These are phyloP conservation scores for Eristalis arbustorum DNA, from an alignment of 2,888 invertebrate species.

Conservation along the genomic window DNA sequence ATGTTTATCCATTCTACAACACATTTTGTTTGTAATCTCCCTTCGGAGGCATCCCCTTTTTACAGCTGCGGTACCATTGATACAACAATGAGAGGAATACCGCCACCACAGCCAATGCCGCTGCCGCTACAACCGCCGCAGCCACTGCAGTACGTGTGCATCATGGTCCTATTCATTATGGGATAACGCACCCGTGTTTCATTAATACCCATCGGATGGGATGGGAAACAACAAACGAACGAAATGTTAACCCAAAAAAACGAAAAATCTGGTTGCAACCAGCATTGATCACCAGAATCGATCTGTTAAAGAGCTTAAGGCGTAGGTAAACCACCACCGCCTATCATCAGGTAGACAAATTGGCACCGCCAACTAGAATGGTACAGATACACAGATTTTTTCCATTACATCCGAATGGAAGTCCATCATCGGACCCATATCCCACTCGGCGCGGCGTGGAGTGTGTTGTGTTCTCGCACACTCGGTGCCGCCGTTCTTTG, in stretches of 20 bases:
- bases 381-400: background rate
- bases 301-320: constrained; percentile 43
- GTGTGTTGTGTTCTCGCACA: background rate
- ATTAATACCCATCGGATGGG: constrained; percentile 44
- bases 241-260: constrained; percentile 42
- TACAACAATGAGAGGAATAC: constrained; percentile 50
- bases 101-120: background rate
- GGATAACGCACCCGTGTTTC: constrained; percentile 68
- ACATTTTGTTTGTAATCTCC: constrained; percentile 56
- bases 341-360: constrained; percentile 63
- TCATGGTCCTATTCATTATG: constrained; percentile 64
- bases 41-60: constrained; percentile 34
- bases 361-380: constrained; percentile 50
- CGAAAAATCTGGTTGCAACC: constrained; percentile 16
- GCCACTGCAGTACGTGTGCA: background rate
- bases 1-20: constrained; percentile 61
- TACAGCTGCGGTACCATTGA: constrained; percentile 62
- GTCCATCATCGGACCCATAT: constrained; percentile 32
- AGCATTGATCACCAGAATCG: constrained; percentile 40
- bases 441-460: constrained; percentile 1
- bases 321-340: constrained; percentile 1
- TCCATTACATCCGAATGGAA: constrained; percentile 15
- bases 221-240: constrained; percentile 12
- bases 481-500: constrained; percentile 4
- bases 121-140: constrained; percentile 10